Evolutionary conservation across 2,113 vertebrate species (phyloP), one percentile per base, ranked within the genome.

Genomic region (Oxygymnocypris stewartii): DNA sequence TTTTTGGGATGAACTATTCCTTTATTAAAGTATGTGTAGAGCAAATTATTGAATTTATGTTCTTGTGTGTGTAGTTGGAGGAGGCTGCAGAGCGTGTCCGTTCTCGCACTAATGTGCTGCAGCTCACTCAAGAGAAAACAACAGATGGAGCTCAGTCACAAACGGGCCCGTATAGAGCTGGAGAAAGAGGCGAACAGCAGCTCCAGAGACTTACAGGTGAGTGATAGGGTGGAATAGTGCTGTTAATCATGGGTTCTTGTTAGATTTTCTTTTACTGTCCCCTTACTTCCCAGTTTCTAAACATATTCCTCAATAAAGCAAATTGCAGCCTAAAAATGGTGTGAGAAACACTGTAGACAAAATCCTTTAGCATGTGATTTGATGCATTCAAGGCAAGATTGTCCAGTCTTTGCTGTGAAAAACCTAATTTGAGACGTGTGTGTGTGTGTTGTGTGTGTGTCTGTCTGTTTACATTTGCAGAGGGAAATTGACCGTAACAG

Each of bases 91-190:
- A 96, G 69, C 95, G 95, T 87, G 96, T 97, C 91, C 95, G 95
- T 7, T 96, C 97, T 0, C 95, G 96, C 87, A 96, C 95, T 1
- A 95, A 94, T 81, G 94, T 96, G 84, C 91, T 98, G 79, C 97
- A 98, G 90, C 89, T 97, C 93, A 96, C 98, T 86, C 92, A 97
- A 82, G 97, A 99, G 93, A 99, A n/a, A 98, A 94, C 96, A 96
- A 91, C 97, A 97, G 91, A 97, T 99, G 97, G 97, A 98, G 86
- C 90, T 99, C 78, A 98, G 97, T 88, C 97, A 99, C 93, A 99
- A 99, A 90, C 92, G 97, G 73, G 97, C 97, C 31, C 96, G 98
- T 0, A 96, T 98, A 83, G 97, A 99, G 85, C 92, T 99, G 4
- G 98, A 99, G 93, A 97, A 95, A 75, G 95, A 92, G 1, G 98